Evolutionary conservation across 2,113 vertebrate genomes (phyloP).

Genomic region (Mirounga angustirostris): DNA sequence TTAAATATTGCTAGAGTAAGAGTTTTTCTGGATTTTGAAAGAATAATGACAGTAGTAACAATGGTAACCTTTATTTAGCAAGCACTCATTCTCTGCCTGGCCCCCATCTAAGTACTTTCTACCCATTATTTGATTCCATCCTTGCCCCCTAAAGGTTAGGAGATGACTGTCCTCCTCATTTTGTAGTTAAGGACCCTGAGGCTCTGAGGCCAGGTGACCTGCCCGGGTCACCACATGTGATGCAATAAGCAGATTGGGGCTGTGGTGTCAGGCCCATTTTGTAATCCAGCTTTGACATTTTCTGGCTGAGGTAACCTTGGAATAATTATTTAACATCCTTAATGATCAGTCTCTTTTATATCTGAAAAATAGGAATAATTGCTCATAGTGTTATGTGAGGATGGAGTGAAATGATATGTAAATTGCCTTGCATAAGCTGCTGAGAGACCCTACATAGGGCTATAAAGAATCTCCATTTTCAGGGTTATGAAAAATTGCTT

Average conservation of each 20-base stretch:
- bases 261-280: background rate
- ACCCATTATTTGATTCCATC: background rate
- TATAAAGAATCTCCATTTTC: background rate
- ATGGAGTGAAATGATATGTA: background rate
- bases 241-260: background rate
- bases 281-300: background rate
- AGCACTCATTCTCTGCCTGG: background rate
- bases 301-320: background rate
- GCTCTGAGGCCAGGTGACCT: background rate
- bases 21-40: conserved; percentile 15
- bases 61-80: background rate
- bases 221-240: background rate
- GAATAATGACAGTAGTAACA: background rate
- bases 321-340: conserved; percentile 20
- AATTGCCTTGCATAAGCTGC: background rate
- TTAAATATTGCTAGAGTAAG: background rate
- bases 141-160: background rate
- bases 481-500: background rate
- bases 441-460: background rate
- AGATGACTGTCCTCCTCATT: background rate
- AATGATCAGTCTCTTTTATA: background rate
- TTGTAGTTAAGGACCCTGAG: background rate
- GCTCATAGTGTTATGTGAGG: background rate
- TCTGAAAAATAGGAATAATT: conserved; percentile 36
- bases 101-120: background rate